Evolutionary conservation across 1,140 invertebrate genomes (phyloP).

Genomic region (Orius insidiosus): DNA sequence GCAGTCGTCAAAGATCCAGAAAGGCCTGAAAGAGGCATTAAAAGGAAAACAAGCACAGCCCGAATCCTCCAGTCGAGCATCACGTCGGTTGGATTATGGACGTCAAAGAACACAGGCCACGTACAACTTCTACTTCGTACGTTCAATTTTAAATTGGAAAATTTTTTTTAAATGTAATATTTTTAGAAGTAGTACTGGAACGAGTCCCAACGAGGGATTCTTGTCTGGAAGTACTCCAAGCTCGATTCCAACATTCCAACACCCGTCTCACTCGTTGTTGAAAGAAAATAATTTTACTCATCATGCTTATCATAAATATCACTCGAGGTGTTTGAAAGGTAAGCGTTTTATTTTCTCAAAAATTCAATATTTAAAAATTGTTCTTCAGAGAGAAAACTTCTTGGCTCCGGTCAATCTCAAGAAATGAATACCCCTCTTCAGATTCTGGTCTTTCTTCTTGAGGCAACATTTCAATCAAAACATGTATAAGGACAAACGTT

Average conservation of each 20-base stretch:
- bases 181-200: slow-evolving; percentile 48
- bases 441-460: slow-evolving; percentile 99
- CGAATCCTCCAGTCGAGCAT: slow-evolving; percentile 81
- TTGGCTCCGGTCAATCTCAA: slow-evolving; percentile 81
- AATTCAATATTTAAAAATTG: no score
- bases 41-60: slow-evolving; percentile 83
- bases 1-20: slow-evolving; percentile 74
- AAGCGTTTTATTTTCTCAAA: no score
- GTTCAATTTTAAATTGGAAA: background rate
- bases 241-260: slow-evolving; percentile 79
- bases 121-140: slow-evolving; percentile 55
- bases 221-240: slow-evolving; percentile 54
- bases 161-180: slow-evolving; percentile 2
- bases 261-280: slow-evolving; percentile 88
- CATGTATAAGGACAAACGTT: slow-evolving; percentile 85
- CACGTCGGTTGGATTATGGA: slow-evolving; percentile 97
- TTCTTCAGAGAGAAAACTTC: slow-evolving; percentile 63
- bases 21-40: slow-evolving; percentile 40
- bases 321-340: slow-evolving; percentile 84
- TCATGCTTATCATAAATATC: slow-evolving; percentile 89
- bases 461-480: slow-evolving; percentile 94
- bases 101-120: slow-evolving; percentile 56
- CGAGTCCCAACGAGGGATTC: slow-evolving; percentile 45
- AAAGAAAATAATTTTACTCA: slow-evolving; percentile 96
- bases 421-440: slow-evolving; percentile 95